Evolutionary conservation across 92 coral and sea anemone genomes (phyloP).

Genomic region (Isaurus tuberculatus): DNA sequence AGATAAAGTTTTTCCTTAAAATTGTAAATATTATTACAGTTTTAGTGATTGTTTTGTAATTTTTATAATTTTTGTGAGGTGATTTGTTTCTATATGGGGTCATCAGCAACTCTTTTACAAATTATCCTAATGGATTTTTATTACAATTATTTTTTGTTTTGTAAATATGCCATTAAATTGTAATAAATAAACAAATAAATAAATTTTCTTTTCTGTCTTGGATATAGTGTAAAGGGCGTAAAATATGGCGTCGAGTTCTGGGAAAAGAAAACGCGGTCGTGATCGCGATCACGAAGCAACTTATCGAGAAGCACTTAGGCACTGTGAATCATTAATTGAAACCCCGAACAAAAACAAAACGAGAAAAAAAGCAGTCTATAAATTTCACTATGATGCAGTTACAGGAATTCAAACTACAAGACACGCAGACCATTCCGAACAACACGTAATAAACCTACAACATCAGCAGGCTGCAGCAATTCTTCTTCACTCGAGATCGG

Average conservation of each 20-base stretch:
- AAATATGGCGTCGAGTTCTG: constrained; percentile 14
- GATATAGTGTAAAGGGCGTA: neutral
- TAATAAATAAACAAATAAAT: too few relatives aligned
- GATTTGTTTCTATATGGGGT: too few relatives aligned
- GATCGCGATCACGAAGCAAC: neutral
- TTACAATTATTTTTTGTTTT: too few relatives aligned
- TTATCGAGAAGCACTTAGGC: constrained; percentile 26
- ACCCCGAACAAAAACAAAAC: neutral
- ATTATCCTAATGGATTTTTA: too few relatives aligned
- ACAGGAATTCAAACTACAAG: neutral
- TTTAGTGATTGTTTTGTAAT: too few relatives aligned
- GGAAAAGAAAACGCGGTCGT: constrained; percentile 19
- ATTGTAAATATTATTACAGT: too few relatives aligned
- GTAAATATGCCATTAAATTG: too few relatives aligned
- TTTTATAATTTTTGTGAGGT: too few relatives aligned
- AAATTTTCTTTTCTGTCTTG: neutral
- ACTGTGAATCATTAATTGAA: neutral
- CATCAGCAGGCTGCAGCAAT: constrained; percentile 18
- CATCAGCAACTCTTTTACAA: too few relatives aligned
- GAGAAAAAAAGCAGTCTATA: neutral
- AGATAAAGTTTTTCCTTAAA: neutral
- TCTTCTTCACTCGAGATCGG: constrained; percentile 3
- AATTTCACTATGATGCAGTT: neutral
- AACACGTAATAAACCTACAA: neutral
- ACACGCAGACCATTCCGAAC: neutral